Evolutionary conservation across 1,140 invertebrate genomes (phyloP).

Genomic region (Drosophila nasuta): DNA sequence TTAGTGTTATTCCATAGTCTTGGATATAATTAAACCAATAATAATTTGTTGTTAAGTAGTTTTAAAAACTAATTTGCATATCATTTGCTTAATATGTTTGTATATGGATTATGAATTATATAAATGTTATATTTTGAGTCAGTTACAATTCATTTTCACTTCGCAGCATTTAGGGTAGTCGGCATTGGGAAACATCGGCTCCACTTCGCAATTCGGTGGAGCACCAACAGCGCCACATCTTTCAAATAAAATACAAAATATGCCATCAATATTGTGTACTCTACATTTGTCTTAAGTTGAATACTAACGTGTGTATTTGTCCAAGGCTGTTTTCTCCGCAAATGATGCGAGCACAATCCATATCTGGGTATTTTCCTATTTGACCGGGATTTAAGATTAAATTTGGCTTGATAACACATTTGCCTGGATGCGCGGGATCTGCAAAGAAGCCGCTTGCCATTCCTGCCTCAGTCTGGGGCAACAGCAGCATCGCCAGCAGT

Average conservation of each 20-base stretch:
- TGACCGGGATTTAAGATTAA: slow-evolving; percentile 26
- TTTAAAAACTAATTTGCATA: too few relatives aligned
- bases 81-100: too few relatives aligned
- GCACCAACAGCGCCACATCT: neutral
- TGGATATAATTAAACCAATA: too few relatives aligned
- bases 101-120: too few relatives aligned
- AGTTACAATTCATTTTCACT: too few relatives aligned
- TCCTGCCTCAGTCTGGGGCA: slow-evolving; percentile 18
- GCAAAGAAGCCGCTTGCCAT: slow-evolving; percentile 9
- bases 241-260: neutral
- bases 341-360: slow-evolving; percentile 19
- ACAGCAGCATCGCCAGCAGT: neutral
- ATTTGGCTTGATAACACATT: slow-evolving; percentile 21
- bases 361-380: slow-evolving; percentile 2
- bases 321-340: slow-evolving; percentile 21
- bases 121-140: too few relatives aligned
- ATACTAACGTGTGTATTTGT: slow-evolving; percentile 21
- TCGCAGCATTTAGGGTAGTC: too few relatives aligned
- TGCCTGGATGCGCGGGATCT: slow-evolving; percentile 26
- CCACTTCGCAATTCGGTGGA: neutral
- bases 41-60: too few relatives aligned
- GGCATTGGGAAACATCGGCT: too few relatives aligned
- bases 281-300: neutral
- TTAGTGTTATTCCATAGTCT: too few relatives aligned
- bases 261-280: neutral